Conservation (phyloP, 2,888 invertebrate genomes). For the Dryocosmus kuriphilus region DNA sequence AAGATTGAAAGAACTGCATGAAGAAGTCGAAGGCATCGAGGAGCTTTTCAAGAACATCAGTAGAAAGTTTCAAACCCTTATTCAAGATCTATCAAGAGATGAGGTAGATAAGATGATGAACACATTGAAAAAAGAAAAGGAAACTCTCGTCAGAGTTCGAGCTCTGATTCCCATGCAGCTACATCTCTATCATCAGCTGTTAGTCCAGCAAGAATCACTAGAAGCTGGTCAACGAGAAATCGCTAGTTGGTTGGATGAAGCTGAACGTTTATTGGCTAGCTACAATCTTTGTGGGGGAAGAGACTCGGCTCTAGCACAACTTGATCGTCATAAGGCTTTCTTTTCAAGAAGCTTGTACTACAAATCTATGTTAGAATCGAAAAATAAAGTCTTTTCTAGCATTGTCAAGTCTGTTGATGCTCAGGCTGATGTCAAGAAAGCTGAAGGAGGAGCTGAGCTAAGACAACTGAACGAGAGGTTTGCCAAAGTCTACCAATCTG, state of each 20-base stretch:
- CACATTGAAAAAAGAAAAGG: conserved; percentile 92
- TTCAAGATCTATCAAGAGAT: conserved; percentile 92
- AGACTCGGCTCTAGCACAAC: conserved; percentile 86
- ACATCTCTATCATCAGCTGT: conserved; percentile 89
- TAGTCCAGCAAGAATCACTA: conserved; percentile 93
- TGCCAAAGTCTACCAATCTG: conserved; percentile 86
- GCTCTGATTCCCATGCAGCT: conserved; percentile 90
- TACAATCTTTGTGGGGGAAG: conserved; percentile 82
- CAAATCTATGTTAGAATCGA: conserved; percentile 95
- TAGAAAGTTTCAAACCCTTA: conserved; percentile 93
- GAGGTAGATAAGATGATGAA: conserved; percentile 95
- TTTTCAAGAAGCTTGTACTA: conserved; percentile 94
- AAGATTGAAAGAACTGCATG: conserved; percentile 86
- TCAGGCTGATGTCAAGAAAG: conserved; percentile 87
- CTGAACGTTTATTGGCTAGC: conserved; percentile 85
- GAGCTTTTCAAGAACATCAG: conserved; percentile 94
- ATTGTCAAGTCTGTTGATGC: conserved; percentile 89
- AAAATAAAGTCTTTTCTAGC: conserved; percentile 94
- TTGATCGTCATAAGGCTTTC: conserved; percentile 91
- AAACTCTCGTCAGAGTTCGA: conserved; percentile 90
- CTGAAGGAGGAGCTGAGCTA: conserved; percentile 85
- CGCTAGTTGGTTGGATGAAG: conserved; percentile 90
- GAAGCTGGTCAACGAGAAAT: conserved; percentile 93
- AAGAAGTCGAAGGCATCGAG: conserved; percentile 92
- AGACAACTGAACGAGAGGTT: conserved; percentile 91